A percentile compares a stretch with the other conserved stretches of the same genome.
These are phyloP conservation scores for Porites lutea DNA, from an alignment of 64 coral and sea anemone genomes.

Conservation along the genomic window DNA sequence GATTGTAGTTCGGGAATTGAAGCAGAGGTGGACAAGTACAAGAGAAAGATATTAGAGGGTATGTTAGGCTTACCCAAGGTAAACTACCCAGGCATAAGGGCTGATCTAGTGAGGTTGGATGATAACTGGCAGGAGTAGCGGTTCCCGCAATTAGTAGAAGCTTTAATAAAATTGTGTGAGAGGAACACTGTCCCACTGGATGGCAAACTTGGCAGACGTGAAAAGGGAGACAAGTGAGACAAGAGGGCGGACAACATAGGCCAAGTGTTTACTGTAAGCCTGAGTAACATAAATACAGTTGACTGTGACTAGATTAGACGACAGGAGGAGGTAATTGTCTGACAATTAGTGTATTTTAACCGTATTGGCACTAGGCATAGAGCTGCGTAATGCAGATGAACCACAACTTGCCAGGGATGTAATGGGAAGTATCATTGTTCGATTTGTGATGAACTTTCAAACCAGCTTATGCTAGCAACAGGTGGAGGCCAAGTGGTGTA, in stretches of 20 bases:
- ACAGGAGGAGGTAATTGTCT: slow-evolving; percentile 13
- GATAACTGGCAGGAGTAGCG: slow-evolving; percentile 72
- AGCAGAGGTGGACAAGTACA: neutral
- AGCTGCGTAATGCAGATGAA: slow-evolving; percentile 33
- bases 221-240: slow-evolving; percentile 1
- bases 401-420: slow-evolving; percentile 28
- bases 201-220: neutral
- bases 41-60: neutral
- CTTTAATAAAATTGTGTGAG: slow-evolving; percentile 66
- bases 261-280: slow-evolving; percentile 44
- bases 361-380: slow-evolving; percentile 45
- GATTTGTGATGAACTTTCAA: slow-evolving; percentile 12
- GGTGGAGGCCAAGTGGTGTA: neutral
- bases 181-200: slow-evolving; percentile 46
- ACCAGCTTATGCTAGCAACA: too few species aligned
- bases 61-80: slow-evolving; percentile 35
- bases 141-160: neutral
- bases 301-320: slow-evolving; percentile 34
- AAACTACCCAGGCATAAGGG: slow-evolving; percentile 69
- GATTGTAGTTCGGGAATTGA: neutral
- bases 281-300: slow-evolving; percentile 29
- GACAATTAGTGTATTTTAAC: slow-evolving; percentile 51
- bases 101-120: slow-evolving; percentile 63
- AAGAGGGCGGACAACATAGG: slow-evolving; percentile 14
- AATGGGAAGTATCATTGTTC: slow-evolving; percentile 39